Conservation (phyloP, 1,140 invertebrate species). For the Drosophila prosaltans region DNA sequence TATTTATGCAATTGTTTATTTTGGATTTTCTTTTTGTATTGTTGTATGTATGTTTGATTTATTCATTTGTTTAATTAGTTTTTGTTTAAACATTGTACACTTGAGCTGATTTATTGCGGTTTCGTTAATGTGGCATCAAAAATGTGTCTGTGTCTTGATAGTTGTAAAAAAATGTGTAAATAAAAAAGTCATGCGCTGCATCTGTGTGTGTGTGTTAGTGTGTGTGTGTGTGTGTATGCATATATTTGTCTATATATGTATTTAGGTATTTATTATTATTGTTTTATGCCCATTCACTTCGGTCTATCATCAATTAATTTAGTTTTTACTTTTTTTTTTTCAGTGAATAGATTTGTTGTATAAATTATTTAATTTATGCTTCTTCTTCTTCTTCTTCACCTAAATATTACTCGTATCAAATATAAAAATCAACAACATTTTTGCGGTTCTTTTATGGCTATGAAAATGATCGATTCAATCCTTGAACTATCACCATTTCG, state of each 20-base stretch:
- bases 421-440: constrained; percentile 83
- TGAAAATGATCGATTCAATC: constrained; percentile 60
- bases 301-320: constrained; percentile 50
- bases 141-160: constrained; percentile 41
- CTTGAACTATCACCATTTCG: constrained; percentile 19
- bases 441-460: constrained; percentile 68
- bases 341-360: constrained; percentile 59
- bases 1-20: constrained; percentile 67
- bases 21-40: constrained; percentile 32
- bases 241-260: constrained; percentile 34
- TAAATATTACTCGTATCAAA: constrained; percentile 83
- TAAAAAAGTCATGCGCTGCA: constrained; percentile 62
- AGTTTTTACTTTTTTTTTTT: constrained; percentile 47
- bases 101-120: constrained; percentile 35
- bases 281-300: constrained; percentile 72
- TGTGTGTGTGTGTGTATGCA: constrained; percentile 1
- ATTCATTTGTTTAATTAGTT: constrained; percentile 21
- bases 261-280: constrained; percentile 71
- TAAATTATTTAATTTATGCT: constrained; percentile 81
- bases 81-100: constrained; percentile 57
- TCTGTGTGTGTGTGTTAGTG: background rate
- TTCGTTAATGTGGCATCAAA: constrained; percentile 20
- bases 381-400: constrained; percentile 44
- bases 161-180: constrained; percentile 80
- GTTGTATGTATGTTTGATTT: constrained; percentile 48